Evolutionary conservation across 2,888 invertebrate genomes (phyloP), one percentile per base, ranked within the genome.

Genomic region (Alloplasta piceator): DNA sequence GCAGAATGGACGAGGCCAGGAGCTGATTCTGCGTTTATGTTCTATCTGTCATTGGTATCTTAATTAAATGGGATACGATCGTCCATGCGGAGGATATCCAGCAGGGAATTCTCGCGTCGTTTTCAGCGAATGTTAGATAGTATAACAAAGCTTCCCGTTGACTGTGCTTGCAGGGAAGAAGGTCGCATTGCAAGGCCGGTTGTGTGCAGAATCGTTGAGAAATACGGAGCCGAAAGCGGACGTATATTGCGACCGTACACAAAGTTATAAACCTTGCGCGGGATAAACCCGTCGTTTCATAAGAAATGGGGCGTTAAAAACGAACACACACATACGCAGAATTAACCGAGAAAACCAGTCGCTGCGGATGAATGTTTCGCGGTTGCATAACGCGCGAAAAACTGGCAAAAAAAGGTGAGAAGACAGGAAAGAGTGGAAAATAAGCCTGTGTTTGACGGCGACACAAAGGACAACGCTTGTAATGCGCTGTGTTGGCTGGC

Each of bases 31-130:
- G 36, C 64, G 9, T 41, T 26, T 39, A 56, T 39, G 14, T 26
- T 56, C 46, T 71, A 77, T 71, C 64, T 41, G 12, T 56, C 12
- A 39, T 36, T 5, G 56, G 41, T 7, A 71, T 70, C 63, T 70
- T 77, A 70, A 77, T 77, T 64, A 77, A 77, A 63, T 55, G 48
- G 26, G 70, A 70, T 76, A 71, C 12, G 70, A 71, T 77, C 48
- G 50, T 70, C 39, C 52, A 26, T 26, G 26, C 39, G 48, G n/a
- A n/a, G n/a, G 26, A 26, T 26, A 26, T 26, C 39, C 12, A 12
- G 26, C 26, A 26, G 26, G 26, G 55, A 56, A 46, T 77, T 41
- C 9, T 14, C 48, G 14, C 16, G 55, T 56, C 39, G 48, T 50
- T 64, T 63, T 39, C 39, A 14, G 56, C 14, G 39, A 46, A 56